Evolutionary conservation across 2,888 invertebrate species (phyloP).

Genomic region (Machimus rusticus): DNA sequence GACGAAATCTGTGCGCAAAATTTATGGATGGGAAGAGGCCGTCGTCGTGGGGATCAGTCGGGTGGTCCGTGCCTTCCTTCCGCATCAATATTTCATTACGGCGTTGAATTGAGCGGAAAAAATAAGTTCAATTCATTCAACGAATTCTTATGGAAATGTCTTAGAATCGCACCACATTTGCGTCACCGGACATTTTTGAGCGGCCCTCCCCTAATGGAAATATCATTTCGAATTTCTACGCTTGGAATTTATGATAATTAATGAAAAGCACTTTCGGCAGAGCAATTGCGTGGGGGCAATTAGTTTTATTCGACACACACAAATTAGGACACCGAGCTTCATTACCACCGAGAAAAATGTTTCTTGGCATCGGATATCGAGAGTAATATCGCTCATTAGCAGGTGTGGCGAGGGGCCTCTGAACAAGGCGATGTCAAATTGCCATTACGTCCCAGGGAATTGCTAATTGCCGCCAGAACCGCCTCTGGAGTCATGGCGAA

Average conservation of each 20-base stretch:
- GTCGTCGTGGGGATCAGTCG: neutral
- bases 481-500: neutral
- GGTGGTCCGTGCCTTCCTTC: neutral
- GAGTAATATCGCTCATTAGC: conserved; percentile 12
- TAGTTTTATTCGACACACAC: conserved; percentile 8
- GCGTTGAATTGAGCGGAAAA: neutral
- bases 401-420: neutral
- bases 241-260: neutral
- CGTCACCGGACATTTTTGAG: neutral
- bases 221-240: neutral
- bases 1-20: conserved; percentile 36
- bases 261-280: neutral
- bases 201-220: neutral
- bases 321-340: neutral
- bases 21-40: neutral
- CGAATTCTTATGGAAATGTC: neutral
- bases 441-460: neutral
- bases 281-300: neutral
- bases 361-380: neutral
- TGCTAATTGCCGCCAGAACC: neutral
- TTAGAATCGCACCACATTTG: neutral
- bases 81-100: conserved; percentile 25
- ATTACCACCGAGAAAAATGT: neutral
- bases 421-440: neutral
- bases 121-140: neutral